Evolutionary conservation across 2,113 vertebrate species (phyloP), one percentile per base, ranked within the genome.

Genomic region (Morone saxatilis): DNA sequence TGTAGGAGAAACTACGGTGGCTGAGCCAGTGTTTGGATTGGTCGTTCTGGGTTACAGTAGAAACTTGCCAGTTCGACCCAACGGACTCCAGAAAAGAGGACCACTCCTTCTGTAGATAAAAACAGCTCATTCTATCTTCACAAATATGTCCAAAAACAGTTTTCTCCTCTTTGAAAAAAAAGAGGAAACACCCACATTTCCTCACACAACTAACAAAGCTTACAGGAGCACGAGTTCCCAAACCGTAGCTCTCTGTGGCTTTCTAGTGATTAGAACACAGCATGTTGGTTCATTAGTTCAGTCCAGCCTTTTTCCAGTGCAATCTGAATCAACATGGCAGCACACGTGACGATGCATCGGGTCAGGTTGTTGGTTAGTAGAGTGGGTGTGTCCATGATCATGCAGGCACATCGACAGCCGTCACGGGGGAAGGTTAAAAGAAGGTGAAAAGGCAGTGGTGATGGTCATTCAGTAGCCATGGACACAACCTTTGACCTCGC

Each of bases 281-380:
- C 43, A 22, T 14, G 56, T 43, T 17, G 69, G 3, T 45, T 36
- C n/a, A 36, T 47, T 3, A 16, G 11, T 60, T 83, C 54, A n/a
- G 59, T 62, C 6, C 86, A 65, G 31, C n/a, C 14, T 51, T 22
- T 5, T 17, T 72, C 51, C 67, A 48, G 60, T 1, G 10, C 7
- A 22, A 36, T 1, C 41, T 77, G 40, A 73, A 61, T 79, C 60
- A 59, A 47, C 67, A 76, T 19, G 47, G 71, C 65, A 36, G 60
- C 77, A 74, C 76, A 80, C 0, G 41, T 41, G 63, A 77, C 0
- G 61, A 86, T 75, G 81, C 48, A 20, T 45, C 45, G 14, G 89
- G 66, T 62, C 77, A 25, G 47, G 56, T 11, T 16, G 45, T 17
- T 22, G 82, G 90, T 93, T 89, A 93, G 89, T 86, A 59, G 40